Conservation (phyloP, 2,797 vertebrate genomes). For the Rhinichthys osculus region DNA sequence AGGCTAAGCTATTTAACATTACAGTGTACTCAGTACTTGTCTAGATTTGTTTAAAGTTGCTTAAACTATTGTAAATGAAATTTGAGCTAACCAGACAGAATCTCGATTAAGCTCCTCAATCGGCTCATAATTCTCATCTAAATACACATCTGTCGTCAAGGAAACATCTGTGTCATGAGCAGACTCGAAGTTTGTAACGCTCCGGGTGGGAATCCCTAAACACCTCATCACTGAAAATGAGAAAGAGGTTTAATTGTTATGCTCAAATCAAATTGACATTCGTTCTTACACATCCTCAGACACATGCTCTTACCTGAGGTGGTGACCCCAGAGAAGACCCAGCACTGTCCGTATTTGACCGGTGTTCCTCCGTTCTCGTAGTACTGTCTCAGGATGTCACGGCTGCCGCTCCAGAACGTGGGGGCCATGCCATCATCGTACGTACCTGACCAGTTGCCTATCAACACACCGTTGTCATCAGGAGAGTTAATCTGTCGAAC, state of each 20-base stretch:
- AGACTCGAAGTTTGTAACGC: conserved; percentile 93
- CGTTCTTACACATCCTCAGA: neutral
- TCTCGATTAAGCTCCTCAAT: conserved; percentile 86
- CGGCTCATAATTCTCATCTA: conserved; percentile 86
- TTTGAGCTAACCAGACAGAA: conserved; percentile 85
- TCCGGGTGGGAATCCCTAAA: conserved; percentile 87
- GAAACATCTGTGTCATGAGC: conserved; percentile 94
- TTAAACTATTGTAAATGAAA: neutral
- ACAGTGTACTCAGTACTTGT: neutral
- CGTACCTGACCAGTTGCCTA: conserved; percentile 87
- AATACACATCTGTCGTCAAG: conserved; percentile 90
- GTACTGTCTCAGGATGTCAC: conserved; percentile 86
- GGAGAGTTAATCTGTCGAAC: conserved; percentile 82
- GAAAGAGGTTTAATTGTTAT: neutral
- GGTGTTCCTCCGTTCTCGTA: conserved; percentile 71
- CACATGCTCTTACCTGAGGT: conserved; percentile 76
- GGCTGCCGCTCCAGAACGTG: conserved; percentile 87
- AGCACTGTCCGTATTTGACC: conserved; percentile 89
- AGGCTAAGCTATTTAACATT: neutral
- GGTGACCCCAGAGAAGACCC: conserved; percentile 88
- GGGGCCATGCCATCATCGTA: conserved; percentile 83
- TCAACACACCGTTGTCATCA: conserved; percentile 85
- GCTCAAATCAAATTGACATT: neutral
- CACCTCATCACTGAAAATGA: conserved; percentile 84
- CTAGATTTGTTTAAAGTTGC: neutral